phyloP scores from a whole-genome alignment of 1,140 invertebrate genomes.

The Panagrolaimus sp. region DNA sequence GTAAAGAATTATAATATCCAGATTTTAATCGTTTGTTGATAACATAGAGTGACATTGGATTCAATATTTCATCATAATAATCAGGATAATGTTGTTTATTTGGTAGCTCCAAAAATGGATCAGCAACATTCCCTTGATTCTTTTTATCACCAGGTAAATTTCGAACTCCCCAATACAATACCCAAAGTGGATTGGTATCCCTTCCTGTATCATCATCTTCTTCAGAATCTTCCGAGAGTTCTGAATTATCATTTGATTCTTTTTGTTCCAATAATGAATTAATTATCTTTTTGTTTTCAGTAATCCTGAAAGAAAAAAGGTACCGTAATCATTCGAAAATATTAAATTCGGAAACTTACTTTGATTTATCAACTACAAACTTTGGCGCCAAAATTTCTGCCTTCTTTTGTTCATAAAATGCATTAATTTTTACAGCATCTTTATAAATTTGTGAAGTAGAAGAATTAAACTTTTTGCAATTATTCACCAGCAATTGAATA shows the following conservation, averaged over 20 bases:
- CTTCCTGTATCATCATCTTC: constrained; percentile 59
- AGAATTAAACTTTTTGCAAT: constrained; percentile 92
- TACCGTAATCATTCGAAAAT: neutral
- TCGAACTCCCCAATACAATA: constrained; percentile 72
- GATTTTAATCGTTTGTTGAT: constrained; percentile 79
- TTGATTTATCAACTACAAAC: constrained; percentile 19
- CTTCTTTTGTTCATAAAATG: neutral
- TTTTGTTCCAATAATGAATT: constrained; percentile 64
- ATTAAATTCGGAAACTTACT: too few species aligned
- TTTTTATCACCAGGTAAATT: constrained; percentile 54
- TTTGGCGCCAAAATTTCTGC: neutral
- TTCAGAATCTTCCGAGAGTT: constrained; percentile 53
- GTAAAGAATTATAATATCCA: constrained; percentile 32
- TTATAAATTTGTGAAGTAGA: constrained; percentile 92
- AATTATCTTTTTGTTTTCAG: constrained; percentile 61
- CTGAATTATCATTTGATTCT: constrained; percentile 63
- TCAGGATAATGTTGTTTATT: constrained; percentile 75
- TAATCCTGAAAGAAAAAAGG: constrained; percentile 57
- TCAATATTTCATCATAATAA: constrained; percentile 93
- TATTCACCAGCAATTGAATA: constrained; percentile 80
- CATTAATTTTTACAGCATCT: constrained; percentile 48
- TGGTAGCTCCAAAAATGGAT: constrained; percentile 86
- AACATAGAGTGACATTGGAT: constrained; percentile 85
- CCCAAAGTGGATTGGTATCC: constrained; percentile 71
- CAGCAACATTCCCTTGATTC: constrained; percentile 66